Percentiles rank a stretch among this genome's conserved stretches.
Conservation (phyloP, 2,797 vertebrate genomes). For the Gobio occitaniae region DNA sequence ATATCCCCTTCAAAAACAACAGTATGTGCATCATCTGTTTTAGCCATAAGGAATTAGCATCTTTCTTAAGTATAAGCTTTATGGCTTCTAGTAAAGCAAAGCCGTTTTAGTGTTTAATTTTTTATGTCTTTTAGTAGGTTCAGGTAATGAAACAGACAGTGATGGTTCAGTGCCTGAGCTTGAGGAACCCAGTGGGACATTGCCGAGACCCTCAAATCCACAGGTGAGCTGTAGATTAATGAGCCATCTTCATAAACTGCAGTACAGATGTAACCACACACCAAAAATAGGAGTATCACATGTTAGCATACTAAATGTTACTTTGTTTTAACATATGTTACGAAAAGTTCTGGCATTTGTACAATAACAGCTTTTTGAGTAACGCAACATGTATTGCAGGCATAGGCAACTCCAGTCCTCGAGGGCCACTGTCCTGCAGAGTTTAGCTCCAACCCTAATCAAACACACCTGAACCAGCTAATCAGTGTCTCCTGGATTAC, state of each 20-base stretch:
- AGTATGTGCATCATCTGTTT: constrained; percentile 66
- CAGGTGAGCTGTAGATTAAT: constrained; percentile 77
- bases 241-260: not conserved
- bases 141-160: constrained; percentile 90
- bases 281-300: not conserved
- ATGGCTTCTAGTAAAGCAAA: not conserved
- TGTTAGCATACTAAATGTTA: not conserved
- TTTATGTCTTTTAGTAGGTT: constrained; percentile 72
- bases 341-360: not conserved
- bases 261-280: not conserved
- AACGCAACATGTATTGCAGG: not conserved
- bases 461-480: too few relatives aligned
- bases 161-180: constrained; percentile 89
- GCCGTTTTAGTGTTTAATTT: not conserved
- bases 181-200: constrained; percentile 81
- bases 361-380: not conserved
- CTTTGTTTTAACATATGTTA: not conserved
- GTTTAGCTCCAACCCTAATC: too few relatives aligned
- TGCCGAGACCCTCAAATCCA: constrained; percentile 75
- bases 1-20: constrained; percentile 77
- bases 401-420: too few relatives aligned
- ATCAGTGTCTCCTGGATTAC: too few relatives aligned
- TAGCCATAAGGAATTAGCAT: not conserved
- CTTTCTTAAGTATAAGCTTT: not conserved
- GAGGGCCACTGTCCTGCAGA: too few relatives aligned